These are phyloP conservation scores for Tamias sibiricus DNA, from an alignment of 2,113 vertebrate genomes.

Conservation along the genomic window DNA sequence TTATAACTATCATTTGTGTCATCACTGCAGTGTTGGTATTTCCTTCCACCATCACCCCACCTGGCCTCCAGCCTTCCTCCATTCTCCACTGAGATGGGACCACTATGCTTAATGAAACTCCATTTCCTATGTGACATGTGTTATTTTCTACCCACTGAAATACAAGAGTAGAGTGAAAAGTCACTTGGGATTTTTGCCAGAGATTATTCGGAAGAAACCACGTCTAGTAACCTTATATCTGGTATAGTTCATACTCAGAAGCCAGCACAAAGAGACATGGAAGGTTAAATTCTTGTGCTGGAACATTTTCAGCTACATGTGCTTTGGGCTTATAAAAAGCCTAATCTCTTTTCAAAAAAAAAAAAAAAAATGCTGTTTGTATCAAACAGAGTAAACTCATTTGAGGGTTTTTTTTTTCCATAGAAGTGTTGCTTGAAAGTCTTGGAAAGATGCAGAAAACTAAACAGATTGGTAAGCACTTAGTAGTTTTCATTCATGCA, in stretches of 20 bases:
- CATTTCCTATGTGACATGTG: constrained; percentile 21
- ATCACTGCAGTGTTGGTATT: background rate
- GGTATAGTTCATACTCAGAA: constrained; percentile 50
- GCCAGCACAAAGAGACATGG: constrained; percentile 36
- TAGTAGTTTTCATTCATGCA: constrained; percentile 67
- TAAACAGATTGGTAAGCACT: constrained; percentile 65
- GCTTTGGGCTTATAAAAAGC: constrained; percentile 53
- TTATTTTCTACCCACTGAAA: constrained; percentile 43
- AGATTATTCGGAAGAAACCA: constrained; percentile 55
- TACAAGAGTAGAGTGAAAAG: constrained; percentile 57
- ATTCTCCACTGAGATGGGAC: constrained; percentile 29
- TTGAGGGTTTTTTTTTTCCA: background rate
- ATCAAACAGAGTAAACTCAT: constrained; percentile 54
- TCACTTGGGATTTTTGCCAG: constrained; percentile 54
- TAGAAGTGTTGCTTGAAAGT: constrained; percentile 67
- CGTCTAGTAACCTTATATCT: constrained; percentile 21
- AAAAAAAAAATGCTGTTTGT: constrained; percentile 33
- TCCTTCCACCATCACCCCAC: background rate
- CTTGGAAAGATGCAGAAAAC: constrained; percentile 62
- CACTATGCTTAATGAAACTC: constrained; percentile 49
- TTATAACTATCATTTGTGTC: background rate
- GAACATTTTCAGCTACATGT: constrained; percentile 49
- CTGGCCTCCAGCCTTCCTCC: background rate
- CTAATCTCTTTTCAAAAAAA: background rate
- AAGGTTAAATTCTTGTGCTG: constrained; percentile 51